A percentile compares a stretch with the other conserved stretches of the same genome.
phyloP scores from a whole-genome alignment of 2,113 vertebrate genomes.

The Calonectris borealis region DNA sequence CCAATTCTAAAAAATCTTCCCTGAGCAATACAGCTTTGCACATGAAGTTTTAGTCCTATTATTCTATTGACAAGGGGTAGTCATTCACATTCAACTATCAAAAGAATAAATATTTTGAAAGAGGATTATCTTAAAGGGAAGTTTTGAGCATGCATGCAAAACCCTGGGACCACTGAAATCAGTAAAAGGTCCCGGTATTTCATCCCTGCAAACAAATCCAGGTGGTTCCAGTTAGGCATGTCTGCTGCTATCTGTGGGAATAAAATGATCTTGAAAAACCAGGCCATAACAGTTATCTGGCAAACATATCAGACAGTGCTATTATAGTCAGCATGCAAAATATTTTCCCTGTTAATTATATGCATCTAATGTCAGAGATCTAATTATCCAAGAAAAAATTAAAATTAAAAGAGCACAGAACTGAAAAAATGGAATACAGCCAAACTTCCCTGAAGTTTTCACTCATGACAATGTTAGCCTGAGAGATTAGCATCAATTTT shows the following conservation, averaged over 20 bases:
- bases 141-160: not conserved
- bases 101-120: not conserved
- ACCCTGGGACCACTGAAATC: not conserved
- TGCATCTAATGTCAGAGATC: conserved; percentile 30
- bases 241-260: not conserved
- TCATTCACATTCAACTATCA: not conserved
- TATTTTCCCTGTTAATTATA: conserved; percentile 45
- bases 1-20: not conserved
- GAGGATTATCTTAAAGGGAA: not conserved
- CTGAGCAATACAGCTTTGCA: not conserved
- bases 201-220: not conserved
- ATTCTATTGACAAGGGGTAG: not conserved
- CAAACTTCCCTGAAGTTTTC: conserved; percentile 12
- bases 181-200: not conserved
- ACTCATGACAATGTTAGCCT: not conserved
- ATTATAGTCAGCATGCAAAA: conserved; percentile 2
- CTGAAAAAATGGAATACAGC: not conserved
- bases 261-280: not conserved
- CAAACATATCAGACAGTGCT: conserved; percentile 21
- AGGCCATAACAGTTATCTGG: not conserved
- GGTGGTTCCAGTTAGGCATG: not conserved
- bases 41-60: not conserved
- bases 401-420: conserved; percentile 32
- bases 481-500: not conserved
- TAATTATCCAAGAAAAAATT: conserved; percentile 50